A percentile compares a stretch with the other conserved stretches of the same genome.
Evolutionary conservation across 2,888 invertebrate genomes (phyloP).

Genomic region (Lamproptera curius): DNA sequence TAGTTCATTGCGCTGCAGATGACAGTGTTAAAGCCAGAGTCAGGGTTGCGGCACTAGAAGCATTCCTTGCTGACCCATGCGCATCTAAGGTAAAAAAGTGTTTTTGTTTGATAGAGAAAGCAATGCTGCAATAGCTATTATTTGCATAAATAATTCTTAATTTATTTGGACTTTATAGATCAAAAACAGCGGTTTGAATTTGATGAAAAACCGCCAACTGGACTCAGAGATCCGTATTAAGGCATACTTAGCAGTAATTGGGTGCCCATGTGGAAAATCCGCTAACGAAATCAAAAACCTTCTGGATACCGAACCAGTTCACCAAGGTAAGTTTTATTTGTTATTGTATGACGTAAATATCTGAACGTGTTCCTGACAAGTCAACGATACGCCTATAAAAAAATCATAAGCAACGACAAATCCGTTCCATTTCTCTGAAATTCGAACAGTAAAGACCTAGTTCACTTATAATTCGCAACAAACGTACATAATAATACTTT

Average conservation of each 20-base stretch:
- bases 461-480: no score
- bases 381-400: no score
- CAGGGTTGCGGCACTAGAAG: constrained; percentile 88
- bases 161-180: constrained; percentile 36
- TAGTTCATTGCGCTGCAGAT: constrained; percentile 80
- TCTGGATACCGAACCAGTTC: constrained; percentile 84
- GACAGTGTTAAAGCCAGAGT: constrained; percentile 81
- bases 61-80: constrained; percentile 85
- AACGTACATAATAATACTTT: no score
- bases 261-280: constrained; percentile 85
- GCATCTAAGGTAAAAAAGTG: constrained; percentile 59
- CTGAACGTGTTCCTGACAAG: no score
- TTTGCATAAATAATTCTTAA: no score
- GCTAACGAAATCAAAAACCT: constrained; percentile 84
- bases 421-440: no score
- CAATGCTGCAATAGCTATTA: no score
- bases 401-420: no score
- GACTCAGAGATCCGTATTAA: constrained; percentile 94
- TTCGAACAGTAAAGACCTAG: no score
- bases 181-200: constrained; percentile 73
- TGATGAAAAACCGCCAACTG: constrained; percentile 84
- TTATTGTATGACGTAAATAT: no score
- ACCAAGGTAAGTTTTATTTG: constrained; percentile 85
- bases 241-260: constrained; percentile 86
- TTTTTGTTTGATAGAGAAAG: no score